Evolutionary conservation across 2,113 vertebrate genomes (phyloP).

Genomic region (Picathartes gymnocephalus): DNA sequence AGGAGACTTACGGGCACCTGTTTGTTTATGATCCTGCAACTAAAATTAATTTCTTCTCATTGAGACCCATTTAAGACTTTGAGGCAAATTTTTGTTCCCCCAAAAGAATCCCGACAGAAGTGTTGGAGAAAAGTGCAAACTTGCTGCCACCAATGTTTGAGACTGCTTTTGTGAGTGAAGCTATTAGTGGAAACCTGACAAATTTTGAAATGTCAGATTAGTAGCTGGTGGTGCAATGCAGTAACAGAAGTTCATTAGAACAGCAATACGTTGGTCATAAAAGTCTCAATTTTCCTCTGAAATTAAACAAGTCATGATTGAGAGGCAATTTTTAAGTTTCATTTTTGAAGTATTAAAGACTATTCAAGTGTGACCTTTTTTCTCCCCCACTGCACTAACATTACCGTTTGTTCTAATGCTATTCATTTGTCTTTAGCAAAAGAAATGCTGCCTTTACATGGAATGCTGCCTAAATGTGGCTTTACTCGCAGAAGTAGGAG

Average conservation of each 20-base stretch:
- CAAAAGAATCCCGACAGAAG: slow-evolving; percentile 37
- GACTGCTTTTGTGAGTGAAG: slow-evolving; percentile 8
- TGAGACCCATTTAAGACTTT: neutral
- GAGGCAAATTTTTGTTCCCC: slow-evolving; percentile 18
- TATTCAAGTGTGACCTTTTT: neutral
- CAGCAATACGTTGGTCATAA: neutral
- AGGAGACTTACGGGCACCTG: neutral
- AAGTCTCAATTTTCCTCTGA: neutral
- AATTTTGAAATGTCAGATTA: slow-evolving; percentile 53
- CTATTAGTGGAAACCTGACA: slow-evolving; percentile 28
- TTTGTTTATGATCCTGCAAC: slow-evolving; percentile 50
- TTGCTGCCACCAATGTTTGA: slow-evolving; percentile 11
- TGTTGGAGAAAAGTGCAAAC: neutral
- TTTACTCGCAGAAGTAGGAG: neutral
- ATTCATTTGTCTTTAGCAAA: neutral
- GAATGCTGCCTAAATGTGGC: neutral
- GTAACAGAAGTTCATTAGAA: slow-evolving; percentile 11
- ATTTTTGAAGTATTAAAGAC: neutral
- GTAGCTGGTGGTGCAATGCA: neutral
- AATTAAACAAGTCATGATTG: neutral
- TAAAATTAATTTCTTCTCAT: slow-evolving; percentile 34
- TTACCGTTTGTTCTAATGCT: neutral
- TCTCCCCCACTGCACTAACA: neutral
- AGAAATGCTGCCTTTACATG: neutral
- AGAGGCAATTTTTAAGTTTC: neutral